Evolutionary conservation across 2,113 vertebrate genomes (phyloP), one percentile per base, ranked within the genome.

Genomic region (Tragulus kanchil): DNA sequence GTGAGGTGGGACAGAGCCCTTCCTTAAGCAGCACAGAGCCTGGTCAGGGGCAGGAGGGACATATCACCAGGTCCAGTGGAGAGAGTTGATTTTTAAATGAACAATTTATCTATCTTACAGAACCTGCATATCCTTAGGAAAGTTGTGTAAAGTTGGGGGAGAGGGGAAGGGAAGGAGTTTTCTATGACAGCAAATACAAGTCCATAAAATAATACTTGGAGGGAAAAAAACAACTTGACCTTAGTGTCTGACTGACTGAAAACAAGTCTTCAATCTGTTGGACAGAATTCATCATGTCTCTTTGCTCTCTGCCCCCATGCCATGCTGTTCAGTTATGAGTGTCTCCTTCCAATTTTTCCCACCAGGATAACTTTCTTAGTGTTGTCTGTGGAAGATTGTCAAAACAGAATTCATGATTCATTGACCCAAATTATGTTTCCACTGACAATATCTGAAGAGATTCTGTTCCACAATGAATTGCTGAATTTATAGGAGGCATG

Each of bases 341-440:
- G 8, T 92, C 87, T 96, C 62, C 77, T 89, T 89, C 90, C 65
- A 78, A 42, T 67, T 88, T 52, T 19, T 58, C 85, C 93, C 59
- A 3, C 23, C 7, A 7, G 69, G 94, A 92, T 21, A 88, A 71
- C 90, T 62, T 88, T 85, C 93, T 85, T 79, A 25, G 0, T 91
- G 71, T 96, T 92, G 92, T 96, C 81, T 94, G 93, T 3, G 0
- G 90, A 90, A 95, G 96, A 90, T 89, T 42, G 96, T 73, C 81
- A 83, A 95, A 94, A 94, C 86, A 96, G 88, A 97, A 93, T 95
- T 82, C 90, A 87, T 97, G 96, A 98, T 88, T 98, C 91, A 95
- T 92, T 97, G 96, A 95, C 69, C 94, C 96, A 88, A 90, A 92
- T 95, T 94, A 87, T 64, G 67, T 69, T 93, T 71, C 64, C 90